A percentile compares a stretch with the other conserved stretches of the same genome.
Conservation (phyloP, 2,113 vertebrate species). For the Bombycilla garrulus region DNA sequence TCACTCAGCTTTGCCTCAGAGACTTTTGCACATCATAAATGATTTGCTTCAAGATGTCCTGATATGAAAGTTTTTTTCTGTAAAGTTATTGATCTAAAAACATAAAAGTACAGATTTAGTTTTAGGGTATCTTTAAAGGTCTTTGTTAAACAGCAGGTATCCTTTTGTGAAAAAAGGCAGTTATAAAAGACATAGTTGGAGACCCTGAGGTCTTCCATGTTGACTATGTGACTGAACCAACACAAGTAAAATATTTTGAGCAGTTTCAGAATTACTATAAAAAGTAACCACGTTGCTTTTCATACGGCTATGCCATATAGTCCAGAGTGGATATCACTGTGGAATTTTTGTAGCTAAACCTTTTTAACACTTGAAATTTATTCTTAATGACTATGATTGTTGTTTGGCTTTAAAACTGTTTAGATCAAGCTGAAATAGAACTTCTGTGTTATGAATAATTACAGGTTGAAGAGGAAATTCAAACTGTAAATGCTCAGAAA, state of each 20-base stretch:
- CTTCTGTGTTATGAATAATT: not conserved
- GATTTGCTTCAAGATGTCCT: not conserved
- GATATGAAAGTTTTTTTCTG: not conserved
- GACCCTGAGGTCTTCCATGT: not conserved
- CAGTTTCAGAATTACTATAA: not conserved
- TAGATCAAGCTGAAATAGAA: not conserved
- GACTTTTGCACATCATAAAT: not conserved
- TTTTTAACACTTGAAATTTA: not conserved
- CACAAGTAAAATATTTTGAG: not conserved
- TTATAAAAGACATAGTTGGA: not conserved
- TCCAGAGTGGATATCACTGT: not conserved
- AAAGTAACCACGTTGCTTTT: not conserved
- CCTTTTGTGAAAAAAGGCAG: not conserved
- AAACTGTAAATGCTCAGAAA: not conserved
- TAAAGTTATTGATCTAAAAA: not conserved
- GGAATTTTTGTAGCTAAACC: not conserved
- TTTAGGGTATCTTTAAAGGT: not conserved
- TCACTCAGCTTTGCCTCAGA: not conserved
- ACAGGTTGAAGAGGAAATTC: not conserved
- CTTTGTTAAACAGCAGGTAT: not conserved
- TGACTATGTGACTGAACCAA: not conserved
- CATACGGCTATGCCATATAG: not conserved
- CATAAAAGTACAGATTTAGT: not conserved
- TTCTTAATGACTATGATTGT: not conserved
- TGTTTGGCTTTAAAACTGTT: not conserved